These are phyloP conservation scores for Poeciliopsis retropinna DNA, from an alignment of 2,113 vertebrate genomes.

Conservation along the genomic window DNA sequence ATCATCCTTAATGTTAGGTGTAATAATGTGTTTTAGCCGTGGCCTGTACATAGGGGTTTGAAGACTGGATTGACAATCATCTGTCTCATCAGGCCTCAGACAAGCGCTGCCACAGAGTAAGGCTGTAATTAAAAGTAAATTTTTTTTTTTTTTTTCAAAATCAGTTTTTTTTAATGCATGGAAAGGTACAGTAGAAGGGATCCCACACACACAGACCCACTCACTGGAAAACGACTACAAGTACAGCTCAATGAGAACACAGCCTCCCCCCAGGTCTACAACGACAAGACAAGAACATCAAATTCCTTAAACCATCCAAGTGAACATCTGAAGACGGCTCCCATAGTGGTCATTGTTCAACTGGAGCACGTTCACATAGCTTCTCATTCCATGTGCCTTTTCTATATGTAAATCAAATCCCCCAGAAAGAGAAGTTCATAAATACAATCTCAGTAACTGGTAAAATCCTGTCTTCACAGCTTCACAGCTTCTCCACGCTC, in stretches of 20 bases:
- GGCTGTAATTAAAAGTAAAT: constrained; percentile 62
- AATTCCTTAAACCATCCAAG: constrained; percentile 26
- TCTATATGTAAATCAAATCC: constrained; percentile 26
- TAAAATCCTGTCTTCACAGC: constrained; percentile 20
- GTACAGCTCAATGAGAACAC: constrained; percentile 42
- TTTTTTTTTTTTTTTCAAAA: constrained; percentile 15
- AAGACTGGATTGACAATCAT: constrained; percentile 7
- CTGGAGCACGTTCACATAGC: constrained; percentile 17
- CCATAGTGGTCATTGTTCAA: constrained; percentile 12
- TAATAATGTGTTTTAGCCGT: constrained; percentile 2
- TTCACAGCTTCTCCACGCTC: constrained; percentile 27
- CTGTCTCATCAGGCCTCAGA: constrained; percentile 34
- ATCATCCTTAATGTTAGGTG: not conserved
- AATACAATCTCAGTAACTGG: constrained; percentile 19
- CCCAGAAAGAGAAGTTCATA: constrained; percentile 16
- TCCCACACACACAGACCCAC: constrained; percentile 4
- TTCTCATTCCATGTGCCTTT: constrained; percentile 6
- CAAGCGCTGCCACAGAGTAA: constrained; percentile 32
- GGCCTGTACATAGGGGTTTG: not conserved
- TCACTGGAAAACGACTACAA: constrained; percentile 34
- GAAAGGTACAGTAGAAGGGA: constrained; percentile 12
- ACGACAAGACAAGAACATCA: constrained; percentile 38
- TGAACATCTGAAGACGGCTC: constrained; percentile 23
- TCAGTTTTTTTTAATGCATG: constrained; percentile 24
- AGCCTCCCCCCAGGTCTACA: constrained; percentile 45